phyloP scores from a whole-genome alignment of 2,797 vertebrate species.

The Tangara arthus region DNA sequence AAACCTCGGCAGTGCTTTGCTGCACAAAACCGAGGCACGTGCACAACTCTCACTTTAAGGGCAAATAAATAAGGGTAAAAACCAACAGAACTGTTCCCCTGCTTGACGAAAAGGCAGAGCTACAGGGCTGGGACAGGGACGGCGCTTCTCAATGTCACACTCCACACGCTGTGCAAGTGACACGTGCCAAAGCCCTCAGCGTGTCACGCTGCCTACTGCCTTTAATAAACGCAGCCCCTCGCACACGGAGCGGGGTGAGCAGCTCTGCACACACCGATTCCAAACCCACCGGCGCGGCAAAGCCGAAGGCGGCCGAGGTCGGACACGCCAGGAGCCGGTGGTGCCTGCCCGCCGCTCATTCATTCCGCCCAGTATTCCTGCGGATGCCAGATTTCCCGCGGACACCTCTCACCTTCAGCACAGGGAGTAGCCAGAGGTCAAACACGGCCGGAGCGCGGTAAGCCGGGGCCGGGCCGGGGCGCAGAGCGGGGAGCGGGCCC shows the following conservation, averaged over 20 bases:
- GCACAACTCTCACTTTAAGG: background rate
- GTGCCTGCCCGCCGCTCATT: background rate
- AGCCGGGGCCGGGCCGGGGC: background rate
- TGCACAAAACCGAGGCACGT: rapidly evolving
- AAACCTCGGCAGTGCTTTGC: rapidly evolving
- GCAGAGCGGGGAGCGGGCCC: background rate
- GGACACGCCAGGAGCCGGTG: background rate
- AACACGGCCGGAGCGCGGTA: background rate
- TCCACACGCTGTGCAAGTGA: background rate
- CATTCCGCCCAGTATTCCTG: background rate
- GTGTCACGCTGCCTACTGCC: background rate
- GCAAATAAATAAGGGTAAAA: background rate
- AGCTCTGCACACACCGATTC: background rate
- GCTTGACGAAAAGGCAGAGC: background rate
- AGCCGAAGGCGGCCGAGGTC: background rate
- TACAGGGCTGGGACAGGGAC: background rate
- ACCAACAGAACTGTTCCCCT: background rate
- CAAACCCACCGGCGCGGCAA: background rate
- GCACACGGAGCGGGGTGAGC: background rate
- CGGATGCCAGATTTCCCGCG: background rate
- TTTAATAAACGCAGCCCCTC: background rate
- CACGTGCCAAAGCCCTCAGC: background rate
- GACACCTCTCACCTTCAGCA: background rate
- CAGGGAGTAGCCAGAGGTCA: background rate
- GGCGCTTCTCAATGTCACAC: background rate